Evolutionary conservation across 2,888 invertebrate genomes (phyloP).

Genomic region (Lasioglossum oenotherae): DNA sequence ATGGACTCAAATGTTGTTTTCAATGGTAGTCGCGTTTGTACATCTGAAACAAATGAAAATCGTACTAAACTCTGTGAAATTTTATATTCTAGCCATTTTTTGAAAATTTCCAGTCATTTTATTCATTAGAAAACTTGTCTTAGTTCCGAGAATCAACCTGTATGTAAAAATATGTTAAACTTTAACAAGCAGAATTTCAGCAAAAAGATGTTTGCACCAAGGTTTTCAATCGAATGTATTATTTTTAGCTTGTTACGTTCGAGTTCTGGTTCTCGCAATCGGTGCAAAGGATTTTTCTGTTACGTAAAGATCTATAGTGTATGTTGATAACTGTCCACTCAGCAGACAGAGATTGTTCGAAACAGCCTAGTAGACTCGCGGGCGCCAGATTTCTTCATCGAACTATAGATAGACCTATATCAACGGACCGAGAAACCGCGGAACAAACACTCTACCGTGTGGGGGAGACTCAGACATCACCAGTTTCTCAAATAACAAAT

Average conservation of each 20-base stretch:
- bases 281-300: background rate
- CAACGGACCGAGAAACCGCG: background rate
- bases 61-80: too few relatives aligned
- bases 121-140: too few relatives aligned
- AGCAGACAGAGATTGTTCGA: background rate
- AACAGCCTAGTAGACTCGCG: slow-evolving; percentile 8
- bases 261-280: background rate
- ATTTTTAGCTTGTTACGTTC: background rate
- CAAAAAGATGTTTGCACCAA: too few relatives aligned
- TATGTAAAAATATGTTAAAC: too few relatives aligned
- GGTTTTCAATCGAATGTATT: too few relatives aligned
- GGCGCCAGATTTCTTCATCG: slow-evolving; percentile 21
- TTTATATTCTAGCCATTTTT: too few relatives aligned
- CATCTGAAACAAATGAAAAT: too few relatives aligned
- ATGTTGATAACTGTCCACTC: background rate
- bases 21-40: too few relatives aligned
- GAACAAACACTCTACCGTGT: slow-evolving; percentile 10
- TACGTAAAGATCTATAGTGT: background rate
- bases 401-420: slow-evolving; percentile 22
- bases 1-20: too few relatives aligned
- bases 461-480: slow-evolving; percentile 1
- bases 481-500: slow-evolving; percentile 25
- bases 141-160: too few relatives aligned
- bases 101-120: too few relatives aligned
- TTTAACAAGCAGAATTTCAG: too few relatives aligned